Conservation (phyloP, 2,888 invertebrate genomes). For the Loripinus fragilis region DNA sequence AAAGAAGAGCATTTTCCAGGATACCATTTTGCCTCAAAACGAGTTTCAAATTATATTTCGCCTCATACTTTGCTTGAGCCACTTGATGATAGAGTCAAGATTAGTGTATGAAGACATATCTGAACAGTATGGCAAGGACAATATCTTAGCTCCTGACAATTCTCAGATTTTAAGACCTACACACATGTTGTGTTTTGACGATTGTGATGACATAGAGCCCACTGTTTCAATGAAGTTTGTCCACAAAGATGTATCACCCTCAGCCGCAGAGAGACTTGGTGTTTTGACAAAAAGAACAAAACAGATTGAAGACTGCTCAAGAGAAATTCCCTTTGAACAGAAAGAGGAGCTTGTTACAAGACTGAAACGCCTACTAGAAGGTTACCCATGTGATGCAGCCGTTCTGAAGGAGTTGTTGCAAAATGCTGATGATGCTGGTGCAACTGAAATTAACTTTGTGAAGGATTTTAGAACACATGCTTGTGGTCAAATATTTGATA, state of each 20-base stretch:
- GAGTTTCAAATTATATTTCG: background rate
- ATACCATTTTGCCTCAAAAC: background rate
- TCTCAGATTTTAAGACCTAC: constrained; percentile 57
- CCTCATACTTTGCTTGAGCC: background rate
- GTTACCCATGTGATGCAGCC: constrained; percentile 77
- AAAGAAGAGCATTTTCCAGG: background rate
- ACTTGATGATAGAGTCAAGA: background rate
- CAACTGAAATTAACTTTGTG: constrained; percentile 78
- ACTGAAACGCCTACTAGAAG: constrained; percentile 73
- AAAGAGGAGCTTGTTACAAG: constrained; percentile 75
- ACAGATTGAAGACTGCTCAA: constrained; percentile 66
- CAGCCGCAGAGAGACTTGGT: constrained; percentile 30
- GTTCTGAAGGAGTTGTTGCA: constrained; percentile 80
- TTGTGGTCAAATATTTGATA: constrained; percentile 15
- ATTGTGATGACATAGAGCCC: constrained; percentile 65
- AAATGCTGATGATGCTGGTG: constrained; percentile 80
- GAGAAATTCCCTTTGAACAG: constrained; percentile 70
- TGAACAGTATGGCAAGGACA: background rate
- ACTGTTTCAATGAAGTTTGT: constrained; percentile 61
- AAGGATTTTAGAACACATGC: constrained; percentile 61
- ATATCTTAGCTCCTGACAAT: constrained; percentile 62
- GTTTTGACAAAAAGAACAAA: constrained; percentile 48
- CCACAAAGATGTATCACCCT: constrained; percentile 43
- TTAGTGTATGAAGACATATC: background rate
- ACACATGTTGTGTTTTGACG: constrained; percentile 70